These are phyloP conservation scores for Leptinotarsa tumamoca DNA, from an alignment of 2,888 invertebrate genomes.

Conservation along the genomic window DNA sequence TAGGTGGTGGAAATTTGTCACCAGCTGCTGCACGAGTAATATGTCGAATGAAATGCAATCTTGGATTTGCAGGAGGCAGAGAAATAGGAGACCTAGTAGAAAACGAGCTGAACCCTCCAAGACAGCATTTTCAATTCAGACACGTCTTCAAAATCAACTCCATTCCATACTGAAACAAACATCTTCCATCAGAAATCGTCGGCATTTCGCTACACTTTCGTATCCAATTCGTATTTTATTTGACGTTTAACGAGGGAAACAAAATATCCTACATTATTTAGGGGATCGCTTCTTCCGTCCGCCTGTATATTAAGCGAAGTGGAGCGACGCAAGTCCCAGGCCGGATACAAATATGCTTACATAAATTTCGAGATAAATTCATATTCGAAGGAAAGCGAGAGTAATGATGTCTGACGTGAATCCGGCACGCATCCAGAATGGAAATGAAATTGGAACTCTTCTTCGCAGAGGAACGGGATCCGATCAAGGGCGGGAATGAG, in stretches of 20 bases:
- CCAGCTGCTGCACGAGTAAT: no score
- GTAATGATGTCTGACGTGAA: constrained; percentile 25
- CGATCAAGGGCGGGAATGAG: neutral
- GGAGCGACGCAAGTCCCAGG: constrained; percentile 1
- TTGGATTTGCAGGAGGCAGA: no score
- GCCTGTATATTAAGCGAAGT: neutral
- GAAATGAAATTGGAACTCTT: constrained; percentile 15
- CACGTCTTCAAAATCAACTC: neutral
- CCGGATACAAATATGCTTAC: constrained; percentile 14
- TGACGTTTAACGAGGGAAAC: constrained; percentile 6
- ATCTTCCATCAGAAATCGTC: neutral
- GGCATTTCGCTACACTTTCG: neutral
- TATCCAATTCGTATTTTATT: neutral
- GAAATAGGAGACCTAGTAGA: no score
- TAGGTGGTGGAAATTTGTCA: no score
- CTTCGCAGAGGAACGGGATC: neutral
- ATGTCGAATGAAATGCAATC: no score
- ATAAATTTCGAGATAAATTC: constrained; percentile 20
- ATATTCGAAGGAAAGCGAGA: constrained; percentile 26
- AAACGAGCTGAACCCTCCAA: no score
- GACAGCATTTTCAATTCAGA: no score
- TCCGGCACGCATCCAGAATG: constrained; percentile 18
- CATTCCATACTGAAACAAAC: neutral
- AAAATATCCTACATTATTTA: constrained; percentile 16
- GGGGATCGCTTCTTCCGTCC: constrained; percentile 11